A percentile compares a stretch with the other conserved stretches of the same genome.
Conservation (phyloP, 1,140 invertebrate genomes). For the Drosophila nigrodunni region DNA sequence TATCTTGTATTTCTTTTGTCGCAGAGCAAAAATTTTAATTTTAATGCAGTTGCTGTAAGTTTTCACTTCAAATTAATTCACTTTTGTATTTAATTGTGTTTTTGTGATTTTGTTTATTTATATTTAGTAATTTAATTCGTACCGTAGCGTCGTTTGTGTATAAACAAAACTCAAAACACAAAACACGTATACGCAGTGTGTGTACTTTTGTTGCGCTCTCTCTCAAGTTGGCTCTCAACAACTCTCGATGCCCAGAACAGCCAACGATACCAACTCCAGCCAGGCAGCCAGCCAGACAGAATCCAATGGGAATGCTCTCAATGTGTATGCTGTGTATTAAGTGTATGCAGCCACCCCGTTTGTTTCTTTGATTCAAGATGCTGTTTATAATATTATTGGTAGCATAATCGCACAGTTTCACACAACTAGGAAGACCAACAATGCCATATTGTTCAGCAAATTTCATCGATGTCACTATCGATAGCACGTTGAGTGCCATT, state of each 20-base stretch:
- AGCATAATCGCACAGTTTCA: conserved; percentile 25
- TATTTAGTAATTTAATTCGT: conserved; percentile 16
- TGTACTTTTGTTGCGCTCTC: conserved; percentile 16
- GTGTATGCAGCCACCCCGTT: conserved; percentile 20
- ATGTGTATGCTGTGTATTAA: background rate
- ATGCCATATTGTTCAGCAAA: background rate
- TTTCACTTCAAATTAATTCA: background rate
- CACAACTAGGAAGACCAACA: conserved; percentile 30
- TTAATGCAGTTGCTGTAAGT: conserved; percentile 10
- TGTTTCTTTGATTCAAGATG: conserved; percentile 9
- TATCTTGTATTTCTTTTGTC: background rate
- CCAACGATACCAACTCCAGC: background rate
- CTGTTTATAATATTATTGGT: conserved; percentile 29
- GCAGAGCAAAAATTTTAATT: background rate
- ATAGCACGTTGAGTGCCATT: too few species aligned
- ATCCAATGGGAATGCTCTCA: conserved; percentile 15
- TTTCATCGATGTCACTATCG: too few species aligned
- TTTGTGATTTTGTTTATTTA: background rate
- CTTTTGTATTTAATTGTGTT: background rate
- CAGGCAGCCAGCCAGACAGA: background rate
- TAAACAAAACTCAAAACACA: conserved; percentile 33
- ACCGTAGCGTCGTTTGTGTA: conserved; percentile 15
- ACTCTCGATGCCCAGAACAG: background rate
- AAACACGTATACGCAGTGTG: conserved; percentile 40
- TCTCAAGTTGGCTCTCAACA: conserved; percentile 12